phyloP scores from a whole-genome alignment of 2,113 vertebrate genomes.

The Azemiops feae region DNA sequence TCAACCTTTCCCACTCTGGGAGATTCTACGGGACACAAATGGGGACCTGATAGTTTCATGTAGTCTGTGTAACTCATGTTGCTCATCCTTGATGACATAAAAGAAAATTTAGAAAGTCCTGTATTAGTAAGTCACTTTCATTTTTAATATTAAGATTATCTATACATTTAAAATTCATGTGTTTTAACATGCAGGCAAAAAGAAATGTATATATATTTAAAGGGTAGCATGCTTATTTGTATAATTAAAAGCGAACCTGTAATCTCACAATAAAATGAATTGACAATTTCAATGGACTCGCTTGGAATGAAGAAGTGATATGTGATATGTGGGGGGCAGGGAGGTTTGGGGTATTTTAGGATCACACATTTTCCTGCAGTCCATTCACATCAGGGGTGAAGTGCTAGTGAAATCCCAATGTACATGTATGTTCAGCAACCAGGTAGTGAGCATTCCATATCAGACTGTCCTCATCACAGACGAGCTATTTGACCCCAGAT shows the following conservation, averaged over 20 bases:
- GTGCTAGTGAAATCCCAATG: slow-evolving; percentile 67
- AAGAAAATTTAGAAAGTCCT: neutral
- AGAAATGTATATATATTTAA: too few species aligned
- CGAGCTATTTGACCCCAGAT: slow-evolving; percentile 14
- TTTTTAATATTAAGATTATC: neutral
- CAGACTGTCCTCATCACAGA: slow-evolving; percentile 38
- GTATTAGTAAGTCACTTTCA: neutral
- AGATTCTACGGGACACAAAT: neutral
- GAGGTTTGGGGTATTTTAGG: neutral
- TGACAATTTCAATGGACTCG: slow-evolving; percentile 26
- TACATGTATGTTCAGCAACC: slow-evolving; percentile 61
- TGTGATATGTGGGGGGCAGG: slow-evolving; percentile 36
- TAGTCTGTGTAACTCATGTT: neutral
- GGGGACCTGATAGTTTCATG: neutral
- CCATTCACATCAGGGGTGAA: slow-evolving; percentile 56
- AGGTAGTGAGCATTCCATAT: slow-evolving; percentile 53
- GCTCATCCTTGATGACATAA: neutral
- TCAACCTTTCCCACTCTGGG: neutral
- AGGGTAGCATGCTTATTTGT: neutral
- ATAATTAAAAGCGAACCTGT: slow-evolving; percentile 11
- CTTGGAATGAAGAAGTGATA: slow-evolving; percentile 35
- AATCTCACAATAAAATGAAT: slow-evolving; percentile 34
- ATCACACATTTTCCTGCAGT: slow-evolving; percentile 29
- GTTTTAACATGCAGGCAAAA: neutral
- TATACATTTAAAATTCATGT: neutral